phyloP scores from a whole-genome alignment of 2,113 vertebrate species.

The Sprattus sprattus region DNA sequence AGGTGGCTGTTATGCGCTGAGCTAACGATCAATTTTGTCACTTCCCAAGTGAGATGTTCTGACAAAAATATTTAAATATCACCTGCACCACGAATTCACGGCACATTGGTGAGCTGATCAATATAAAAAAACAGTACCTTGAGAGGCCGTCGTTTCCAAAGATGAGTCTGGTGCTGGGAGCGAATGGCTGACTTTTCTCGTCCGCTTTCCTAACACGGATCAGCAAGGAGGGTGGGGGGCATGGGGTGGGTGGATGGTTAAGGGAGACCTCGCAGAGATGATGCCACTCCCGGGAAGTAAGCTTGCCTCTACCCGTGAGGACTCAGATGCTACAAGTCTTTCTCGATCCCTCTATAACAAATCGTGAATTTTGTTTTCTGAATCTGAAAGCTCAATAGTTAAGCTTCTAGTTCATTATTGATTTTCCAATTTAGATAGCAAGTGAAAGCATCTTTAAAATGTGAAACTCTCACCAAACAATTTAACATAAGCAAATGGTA shows the following conservation, averaged over 20 bases:
- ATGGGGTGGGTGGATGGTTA: conserved; percentile 13
- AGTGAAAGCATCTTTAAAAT: not conserved
- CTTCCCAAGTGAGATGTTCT: not conserved
- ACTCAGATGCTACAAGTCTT: not conserved
- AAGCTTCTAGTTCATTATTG: not conserved
- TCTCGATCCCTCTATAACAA: not conserved
- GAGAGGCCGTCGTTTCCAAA: conserved; percentile 7
- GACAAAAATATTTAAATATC: not conserved
- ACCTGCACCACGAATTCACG: not conserved
- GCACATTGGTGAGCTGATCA: not conserved
- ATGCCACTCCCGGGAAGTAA: conserved; percentile 7
- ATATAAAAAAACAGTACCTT: conserved; percentile 7
- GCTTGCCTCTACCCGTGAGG: not conserved
- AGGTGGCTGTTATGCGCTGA: not conserved
- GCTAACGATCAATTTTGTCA: not conserved
- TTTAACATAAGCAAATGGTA: not conserved
- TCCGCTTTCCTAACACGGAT: conserved; percentile 3
- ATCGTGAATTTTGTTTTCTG: not conserved
- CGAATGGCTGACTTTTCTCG: conserved; percentile 17
- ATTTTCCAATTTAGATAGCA: not conserved
- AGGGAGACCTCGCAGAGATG: conserved; percentile 13
- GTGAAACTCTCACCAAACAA: not conserved
- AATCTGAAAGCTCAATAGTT: not conserved
- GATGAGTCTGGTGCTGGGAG: not conserved
- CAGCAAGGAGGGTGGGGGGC: conserved; percentile 19